Percentiles rank a stretch among this genome's conserved stretches.
Conservation (phyloP, 2,113 vertebrate genomes). For the Mobula birostris region DNA sequence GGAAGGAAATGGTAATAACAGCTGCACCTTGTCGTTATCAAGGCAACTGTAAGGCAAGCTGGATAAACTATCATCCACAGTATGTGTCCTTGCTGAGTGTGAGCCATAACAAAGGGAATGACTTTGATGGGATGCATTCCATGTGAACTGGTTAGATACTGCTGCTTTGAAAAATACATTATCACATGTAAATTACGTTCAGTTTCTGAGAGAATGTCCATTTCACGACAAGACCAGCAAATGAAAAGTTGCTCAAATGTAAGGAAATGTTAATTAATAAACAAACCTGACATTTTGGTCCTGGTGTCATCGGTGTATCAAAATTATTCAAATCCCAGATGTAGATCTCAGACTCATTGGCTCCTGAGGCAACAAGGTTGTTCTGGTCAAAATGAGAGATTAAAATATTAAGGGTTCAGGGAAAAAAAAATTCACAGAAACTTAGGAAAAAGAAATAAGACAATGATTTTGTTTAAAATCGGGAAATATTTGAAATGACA, state of each 20-base stretch:
- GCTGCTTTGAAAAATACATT: not conserved
- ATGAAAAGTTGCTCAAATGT: not conserved
- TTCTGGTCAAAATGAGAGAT: conserved; percentile 54
- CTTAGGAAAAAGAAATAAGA: not conserved
- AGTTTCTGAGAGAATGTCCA: not conserved
- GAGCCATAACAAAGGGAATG: not conserved
- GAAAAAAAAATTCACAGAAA: not conserved
- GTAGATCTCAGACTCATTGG: conserved; percentile 96
- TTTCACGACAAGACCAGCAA: not conserved
- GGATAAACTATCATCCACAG: not conserved
- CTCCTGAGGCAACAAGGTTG: conserved; percentile 88
- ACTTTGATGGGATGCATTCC: not conserved
- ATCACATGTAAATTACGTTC: not conserved
- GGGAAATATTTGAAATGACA: not conserved
- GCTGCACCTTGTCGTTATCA: not conserved
- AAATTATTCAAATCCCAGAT: conserved; percentile 97
- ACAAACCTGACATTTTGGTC: conserved; percentile 85
- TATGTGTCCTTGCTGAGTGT: not conserved
- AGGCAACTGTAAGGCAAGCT: not conserved
- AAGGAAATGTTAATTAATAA: not conserved
- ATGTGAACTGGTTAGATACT: not conserved
- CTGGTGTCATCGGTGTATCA: conserved; percentile 88
- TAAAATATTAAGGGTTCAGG: not conserved
- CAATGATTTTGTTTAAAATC: not conserved
- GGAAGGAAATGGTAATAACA: not conserved